phyloP scores from a whole-genome alignment of 2,888 invertebrate genomes.

The Pharmacophagus antenor region DNA sequence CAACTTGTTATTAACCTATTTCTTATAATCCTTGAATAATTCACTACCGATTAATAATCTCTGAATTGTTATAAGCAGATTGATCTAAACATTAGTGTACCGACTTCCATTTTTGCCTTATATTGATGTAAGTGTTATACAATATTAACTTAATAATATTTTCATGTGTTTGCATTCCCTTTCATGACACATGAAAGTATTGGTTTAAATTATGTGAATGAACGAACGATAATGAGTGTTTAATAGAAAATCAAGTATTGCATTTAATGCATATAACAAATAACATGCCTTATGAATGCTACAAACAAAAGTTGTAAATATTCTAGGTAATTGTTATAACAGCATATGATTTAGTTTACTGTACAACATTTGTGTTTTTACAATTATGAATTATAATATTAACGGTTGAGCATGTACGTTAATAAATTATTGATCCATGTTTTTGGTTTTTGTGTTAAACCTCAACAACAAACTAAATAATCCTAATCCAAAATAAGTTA shows the following conservation, averaged over 20 bases:
- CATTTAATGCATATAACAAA: constrained; percentile 21
- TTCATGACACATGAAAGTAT: constrained; percentile 1
- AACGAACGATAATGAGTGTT: background rate
- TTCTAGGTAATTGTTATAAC: constrained; percentile 19
- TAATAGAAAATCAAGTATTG: background rate
- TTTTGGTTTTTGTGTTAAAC: constrained; percentile 6
- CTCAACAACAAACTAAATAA: background rate
- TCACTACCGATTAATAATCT: background rate
- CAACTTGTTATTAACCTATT: background rate
- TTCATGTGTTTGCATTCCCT: background rate
- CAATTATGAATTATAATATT: constrained; percentile 29
- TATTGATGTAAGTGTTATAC: constrained; percentile 25
- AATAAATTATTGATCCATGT: constrained; percentile 7
- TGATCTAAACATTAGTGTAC: constrained; percentile 21
- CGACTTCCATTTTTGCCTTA: constrained; percentile 26
- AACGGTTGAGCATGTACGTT: constrained; percentile 23
- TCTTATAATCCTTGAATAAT: background rate
- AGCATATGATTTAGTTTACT: constrained; percentile 16
- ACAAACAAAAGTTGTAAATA: constrained; percentile 16
- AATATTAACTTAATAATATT: constrained; percentile 18
- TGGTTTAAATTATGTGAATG: background rate
- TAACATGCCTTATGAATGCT: constrained; percentile 21
- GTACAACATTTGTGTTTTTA: constrained; percentile 24
- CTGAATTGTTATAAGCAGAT: background rate
- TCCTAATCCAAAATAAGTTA: background rate